These are phyloP conservation scores for Hydropsyche betteni DNA, from an alignment of 2,888 invertebrate genomes.

Conservation along the genomic window DNA sequence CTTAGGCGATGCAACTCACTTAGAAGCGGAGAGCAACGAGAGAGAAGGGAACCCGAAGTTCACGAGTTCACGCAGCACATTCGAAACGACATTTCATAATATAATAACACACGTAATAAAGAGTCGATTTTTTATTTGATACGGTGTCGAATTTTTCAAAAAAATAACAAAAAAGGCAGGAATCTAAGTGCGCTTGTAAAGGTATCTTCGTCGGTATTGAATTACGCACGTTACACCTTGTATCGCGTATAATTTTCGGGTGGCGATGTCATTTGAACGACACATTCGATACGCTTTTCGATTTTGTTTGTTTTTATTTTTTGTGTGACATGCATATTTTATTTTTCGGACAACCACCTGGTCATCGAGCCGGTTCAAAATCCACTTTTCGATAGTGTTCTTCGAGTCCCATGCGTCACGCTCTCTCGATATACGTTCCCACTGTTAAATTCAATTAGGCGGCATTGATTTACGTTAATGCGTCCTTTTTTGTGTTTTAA, in stretches of 20 bases:
- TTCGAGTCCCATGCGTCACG: too few relatives aligned
- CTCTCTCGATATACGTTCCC: too few relatives aligned
- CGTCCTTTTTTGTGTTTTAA: too few relatives aligned
- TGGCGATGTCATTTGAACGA: conserved; percentile 9
- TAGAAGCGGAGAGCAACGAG: conserved; percentile 16
- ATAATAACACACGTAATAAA: not conserved
- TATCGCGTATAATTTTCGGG: conserved; percentile 12
- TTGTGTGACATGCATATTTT: too few relatives aligned
- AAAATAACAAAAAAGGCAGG: not conserved
- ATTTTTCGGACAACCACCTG: too few relatives aligned
- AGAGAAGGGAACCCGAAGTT: conserved; percentile 24
- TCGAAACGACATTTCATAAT: not conserved
- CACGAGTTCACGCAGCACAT: conserved; percentile 28
- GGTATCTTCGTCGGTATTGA: not conserved
- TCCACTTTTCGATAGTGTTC: too few relatives aligned
- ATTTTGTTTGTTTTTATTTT: too few relatives aligned
- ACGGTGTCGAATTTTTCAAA: not conserved
- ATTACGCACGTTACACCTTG: conserved; percentile 18
- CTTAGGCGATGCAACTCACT: conserved; percentile 46
- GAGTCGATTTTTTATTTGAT: not conserved
- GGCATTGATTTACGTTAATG: too few relatives aligned
- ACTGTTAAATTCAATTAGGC: too few relatives aligned
- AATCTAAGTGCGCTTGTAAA: not conserved
- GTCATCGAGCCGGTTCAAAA: conserved; percentile 1
- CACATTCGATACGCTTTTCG: too few relatives aligned